Percentiles rank a stretch among this genome's conserved stretches.
These are phyloP conservation scores for Dipus sagitta DNA, from an alignment of 2,797 vertebrate genomes.

Conservation along the genomic window DNA sequence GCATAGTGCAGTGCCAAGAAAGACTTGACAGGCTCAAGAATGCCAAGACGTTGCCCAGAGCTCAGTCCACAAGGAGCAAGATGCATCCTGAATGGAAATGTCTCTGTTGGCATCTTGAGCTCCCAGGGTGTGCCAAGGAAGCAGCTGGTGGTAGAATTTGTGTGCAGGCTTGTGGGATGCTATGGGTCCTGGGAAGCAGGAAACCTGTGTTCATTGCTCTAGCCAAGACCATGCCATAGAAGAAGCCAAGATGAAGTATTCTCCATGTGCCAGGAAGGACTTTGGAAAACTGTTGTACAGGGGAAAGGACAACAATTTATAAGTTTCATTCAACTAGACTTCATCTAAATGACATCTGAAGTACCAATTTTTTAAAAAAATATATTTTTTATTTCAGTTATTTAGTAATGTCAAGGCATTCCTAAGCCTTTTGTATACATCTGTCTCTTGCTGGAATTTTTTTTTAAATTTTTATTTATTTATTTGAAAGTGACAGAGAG, in stretches of 20 bases:
- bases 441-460: constrained; percentile 42
- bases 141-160: neutral
- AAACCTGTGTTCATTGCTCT: neutral
- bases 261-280: neutral
- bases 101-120: neutral
- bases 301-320: neutral
- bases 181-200: neutral
- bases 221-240: constrained; percentile 18
- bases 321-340: constrained; percentile 42
- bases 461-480: too few species aligned
- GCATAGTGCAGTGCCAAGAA: constrained; percentile 43
- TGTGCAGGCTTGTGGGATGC: constrained; percentile 1
- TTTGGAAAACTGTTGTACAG: constrained; percentile 28
- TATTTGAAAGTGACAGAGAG: too few species aligned
- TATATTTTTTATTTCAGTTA: too few species aligned
- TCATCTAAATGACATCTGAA: constrained; percentile 47
- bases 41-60: constrained; percentile 35
- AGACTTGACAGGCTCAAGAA: constrained; percentile 40
- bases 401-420: neutral
- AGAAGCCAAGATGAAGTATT: constrained; percentile 11
- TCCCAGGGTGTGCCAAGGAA: neutral
- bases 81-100: neutral
- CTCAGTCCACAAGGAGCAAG: neutral
- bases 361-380: neutral
- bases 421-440: constrained; percentile 6